phyloP scores from a whole-genome alignment of 2,113 vertebrate genomes.

The Pelecanus crispus region DNA sequence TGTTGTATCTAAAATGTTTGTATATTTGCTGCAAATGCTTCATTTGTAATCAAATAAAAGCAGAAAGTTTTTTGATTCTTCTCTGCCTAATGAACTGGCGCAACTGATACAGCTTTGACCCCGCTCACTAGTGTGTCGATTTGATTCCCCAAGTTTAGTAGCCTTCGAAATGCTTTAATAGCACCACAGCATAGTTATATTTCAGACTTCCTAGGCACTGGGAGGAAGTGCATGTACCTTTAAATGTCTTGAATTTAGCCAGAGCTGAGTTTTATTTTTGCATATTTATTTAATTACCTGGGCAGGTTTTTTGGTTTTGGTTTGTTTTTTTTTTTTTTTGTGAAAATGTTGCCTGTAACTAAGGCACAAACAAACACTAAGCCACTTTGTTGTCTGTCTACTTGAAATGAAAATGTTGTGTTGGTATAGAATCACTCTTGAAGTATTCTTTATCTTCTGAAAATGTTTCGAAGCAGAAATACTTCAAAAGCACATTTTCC shows the following conservation, averaged over 20 bases:
- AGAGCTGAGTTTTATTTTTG: constrained; percentile 19
- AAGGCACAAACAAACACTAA: neutral
- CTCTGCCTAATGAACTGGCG: neutral
- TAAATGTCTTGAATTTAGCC: constrained; percentile 55
- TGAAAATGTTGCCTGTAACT: neutral
- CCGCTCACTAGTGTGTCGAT: fast-evolving
- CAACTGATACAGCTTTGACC: neutral
- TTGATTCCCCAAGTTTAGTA: neutral
- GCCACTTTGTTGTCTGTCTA: neutral
- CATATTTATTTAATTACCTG: constrained; percentile 13
- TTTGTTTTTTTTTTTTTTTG: neutral
- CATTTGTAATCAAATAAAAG: neutral
- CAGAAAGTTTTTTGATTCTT: neutral
- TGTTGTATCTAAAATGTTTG: neutral
- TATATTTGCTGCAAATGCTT: neutral
- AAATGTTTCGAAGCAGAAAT: constrained; percentile 48
- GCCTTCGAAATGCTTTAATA: neutral
- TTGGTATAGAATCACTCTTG: constrained; percentile 15
- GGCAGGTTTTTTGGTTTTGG: neutral
- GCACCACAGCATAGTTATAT: constrained; percentile 1
- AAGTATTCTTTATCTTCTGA: constrained; percentile 44
- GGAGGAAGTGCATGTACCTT: constrained; percentile 33
- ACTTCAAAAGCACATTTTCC: constrained; percentile 20
- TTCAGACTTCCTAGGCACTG: constrained; percentile 13
- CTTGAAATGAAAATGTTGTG: constrained; percentile 22